Percentiles rank a stretch among this genome's conserved stretches.
Conservation (phyloP, 37 sponge, comb jelly and placozoan genomes). For the Theonella swinhoei region DNA sequence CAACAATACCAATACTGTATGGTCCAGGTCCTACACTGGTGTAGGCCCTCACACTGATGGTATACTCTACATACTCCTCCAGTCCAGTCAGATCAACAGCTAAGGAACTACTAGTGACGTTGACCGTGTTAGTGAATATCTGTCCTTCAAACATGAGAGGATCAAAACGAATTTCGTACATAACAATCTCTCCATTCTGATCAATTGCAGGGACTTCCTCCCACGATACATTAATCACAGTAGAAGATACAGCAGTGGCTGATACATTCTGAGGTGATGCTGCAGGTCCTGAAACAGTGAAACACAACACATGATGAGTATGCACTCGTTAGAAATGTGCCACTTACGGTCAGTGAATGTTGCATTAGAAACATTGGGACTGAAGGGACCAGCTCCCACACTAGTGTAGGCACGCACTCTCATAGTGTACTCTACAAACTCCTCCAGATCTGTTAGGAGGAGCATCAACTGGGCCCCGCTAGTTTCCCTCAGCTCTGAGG, state of each 20-base stretch:
- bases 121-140: background rate
- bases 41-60: constrained; percentile 12
- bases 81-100: background rate
- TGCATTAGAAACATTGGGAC: background rate
- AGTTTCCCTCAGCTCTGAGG: background rate
- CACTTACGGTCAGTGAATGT: constrained; percentile 7
- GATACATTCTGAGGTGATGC: constrained; percentile 7
- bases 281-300: constrained; percentile 5
- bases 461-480: background rate
- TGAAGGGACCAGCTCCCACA: constrained; percentile 24
- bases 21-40: constrained; percentile 37
- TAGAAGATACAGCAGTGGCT: constrained; percentile 3
- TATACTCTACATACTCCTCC: constrained; percentile 12
- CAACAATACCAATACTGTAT: background rate
- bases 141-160: background rate
- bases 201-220: background rate
- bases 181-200: constrained; percentile 3
- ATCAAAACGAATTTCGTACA: background rate
- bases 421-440: constrained; percentile 2
- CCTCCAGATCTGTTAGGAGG: background rate
- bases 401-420: constrained; percentile 10
- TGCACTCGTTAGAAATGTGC: background rate
- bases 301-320: too few species aligned
- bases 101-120: background rate
- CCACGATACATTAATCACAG: constrained; percentile 8